Evolutionary conservation across 2,888 invertebrate genomes (phyloP).

Genomic region (Herminia tarsipennalis): DNA sequence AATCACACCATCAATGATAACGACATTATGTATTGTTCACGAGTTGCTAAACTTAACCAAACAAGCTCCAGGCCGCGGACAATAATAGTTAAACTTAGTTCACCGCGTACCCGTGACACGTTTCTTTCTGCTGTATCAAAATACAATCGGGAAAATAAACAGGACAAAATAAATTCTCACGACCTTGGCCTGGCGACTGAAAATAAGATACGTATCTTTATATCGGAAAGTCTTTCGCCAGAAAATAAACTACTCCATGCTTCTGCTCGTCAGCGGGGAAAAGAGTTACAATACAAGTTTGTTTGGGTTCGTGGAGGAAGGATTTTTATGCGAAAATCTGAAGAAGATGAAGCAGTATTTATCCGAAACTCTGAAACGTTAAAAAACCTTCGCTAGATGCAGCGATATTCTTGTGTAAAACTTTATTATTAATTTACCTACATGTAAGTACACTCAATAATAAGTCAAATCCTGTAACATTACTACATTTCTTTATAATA

Average conservation of each 20-base stretch:
- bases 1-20: not conserved
- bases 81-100: not conserved
- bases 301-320: constrained; percentile 1
- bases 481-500: no score
- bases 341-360: no score
- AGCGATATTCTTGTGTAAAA: no score
- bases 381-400: no score
- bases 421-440: no score
- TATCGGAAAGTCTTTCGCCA: no score
- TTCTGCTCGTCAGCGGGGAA: not conserved
- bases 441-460: no score
- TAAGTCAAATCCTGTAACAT: no score
- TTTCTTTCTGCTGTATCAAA: constrained; percentile 1
- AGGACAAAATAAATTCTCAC: constrained; percentile 1
- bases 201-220: no score
- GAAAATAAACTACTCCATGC: constrained; percentile 3
- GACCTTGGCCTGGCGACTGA: constrained; percentile 3
- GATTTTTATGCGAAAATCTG: not conserved
- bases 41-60: not conserved
- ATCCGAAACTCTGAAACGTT: no score
- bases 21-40: not conserved
- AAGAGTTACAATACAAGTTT: constrained; percentile 5
- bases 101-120: not conserved
- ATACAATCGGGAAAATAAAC: not conserved
- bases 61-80: not conserved